These are phyloP conservation scores for Cebidichthys violaceus DNA, from an alignment of 2,113 vertebrate species.

Conservation along the genomic window DNA sequence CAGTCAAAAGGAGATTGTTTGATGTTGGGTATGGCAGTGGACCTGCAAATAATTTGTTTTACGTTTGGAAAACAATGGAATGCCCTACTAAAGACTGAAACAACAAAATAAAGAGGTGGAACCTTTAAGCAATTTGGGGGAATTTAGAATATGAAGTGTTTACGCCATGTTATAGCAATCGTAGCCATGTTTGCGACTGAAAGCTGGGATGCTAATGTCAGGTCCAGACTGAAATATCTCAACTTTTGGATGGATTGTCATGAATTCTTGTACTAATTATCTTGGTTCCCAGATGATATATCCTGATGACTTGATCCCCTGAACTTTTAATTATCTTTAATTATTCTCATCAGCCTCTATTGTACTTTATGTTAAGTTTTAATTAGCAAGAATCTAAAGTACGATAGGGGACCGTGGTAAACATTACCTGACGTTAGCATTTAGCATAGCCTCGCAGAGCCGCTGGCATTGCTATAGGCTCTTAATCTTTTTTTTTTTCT, in stretches of 20 bases:
- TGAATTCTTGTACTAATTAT: background rate
- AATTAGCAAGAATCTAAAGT: background rate
- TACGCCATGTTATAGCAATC: background rate
- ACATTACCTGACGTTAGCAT: background rate
- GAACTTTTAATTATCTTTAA: background rate
- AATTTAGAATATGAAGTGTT: slow-evolving; percentile 1
- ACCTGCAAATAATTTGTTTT: slow-evolving; percentile 7
- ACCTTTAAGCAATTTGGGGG: background rate
- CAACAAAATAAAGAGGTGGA: background rate
- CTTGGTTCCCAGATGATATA: background rate
- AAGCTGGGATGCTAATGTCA: background rate
- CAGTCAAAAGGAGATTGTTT: slow-evolving; percentile 38
- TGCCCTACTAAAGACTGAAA: background rate
- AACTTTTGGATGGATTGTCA: background rate
- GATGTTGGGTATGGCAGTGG: slow-evolving; percentile 9
- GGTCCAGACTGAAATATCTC: background rate
- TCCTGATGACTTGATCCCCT: background rate
- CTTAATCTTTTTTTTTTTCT: background rate
- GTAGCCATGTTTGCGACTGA: background rate
- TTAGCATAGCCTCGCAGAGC: background rate
- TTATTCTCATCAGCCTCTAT: background rate
- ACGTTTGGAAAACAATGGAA: slow-evolving; percentile 1
- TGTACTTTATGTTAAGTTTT: background rate
- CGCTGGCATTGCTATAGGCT: background rate
- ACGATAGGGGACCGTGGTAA: background rate